phyloP scores from a whole-genome alignment of 2,113 vertebrate species.

The Vidua chalybeata region DNA sequence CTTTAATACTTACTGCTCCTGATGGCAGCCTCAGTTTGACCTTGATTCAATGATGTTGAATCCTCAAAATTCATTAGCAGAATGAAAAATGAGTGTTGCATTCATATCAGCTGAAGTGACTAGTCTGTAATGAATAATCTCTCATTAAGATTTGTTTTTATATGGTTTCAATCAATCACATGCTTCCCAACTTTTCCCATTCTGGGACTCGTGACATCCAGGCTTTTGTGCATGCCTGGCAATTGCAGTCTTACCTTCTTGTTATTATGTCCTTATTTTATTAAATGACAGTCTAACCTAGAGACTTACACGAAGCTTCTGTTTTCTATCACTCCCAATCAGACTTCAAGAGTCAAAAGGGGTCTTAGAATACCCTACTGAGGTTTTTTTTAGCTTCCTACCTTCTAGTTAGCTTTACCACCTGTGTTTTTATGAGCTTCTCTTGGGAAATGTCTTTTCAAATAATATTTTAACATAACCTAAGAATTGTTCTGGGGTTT shows the following conservation, averaged over 20 bases:
- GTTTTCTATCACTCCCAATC: neutral
- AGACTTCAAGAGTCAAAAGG: neutral
- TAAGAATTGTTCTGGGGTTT: neutral
- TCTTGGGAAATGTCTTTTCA: neutral
- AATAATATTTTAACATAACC: neutral
- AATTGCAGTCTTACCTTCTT: neutral
- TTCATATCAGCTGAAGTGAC: neutral
- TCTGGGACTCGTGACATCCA: neutral
- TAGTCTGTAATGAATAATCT: neutral
- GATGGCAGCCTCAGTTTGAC: neutral
- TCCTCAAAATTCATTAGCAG: neutral
- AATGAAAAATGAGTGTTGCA: neutral
- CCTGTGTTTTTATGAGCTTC: neutral
- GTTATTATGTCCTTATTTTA: neutral
- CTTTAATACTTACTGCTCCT: neutral
- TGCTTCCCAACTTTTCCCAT: neutral
- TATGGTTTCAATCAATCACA: fast-evolving
- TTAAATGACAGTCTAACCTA: neutral
- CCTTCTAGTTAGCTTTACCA: neutral
- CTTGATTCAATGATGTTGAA: fast-evolving
- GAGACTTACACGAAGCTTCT: neutral
- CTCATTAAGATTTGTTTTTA: neutral
- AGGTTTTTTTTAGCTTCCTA: neutral
- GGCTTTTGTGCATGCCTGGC: neutral
- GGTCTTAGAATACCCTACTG: neutral